phyloP scores from a whole-genome alignment of 2,888 invertebrate species.

The Mythimna impura region DNA sequence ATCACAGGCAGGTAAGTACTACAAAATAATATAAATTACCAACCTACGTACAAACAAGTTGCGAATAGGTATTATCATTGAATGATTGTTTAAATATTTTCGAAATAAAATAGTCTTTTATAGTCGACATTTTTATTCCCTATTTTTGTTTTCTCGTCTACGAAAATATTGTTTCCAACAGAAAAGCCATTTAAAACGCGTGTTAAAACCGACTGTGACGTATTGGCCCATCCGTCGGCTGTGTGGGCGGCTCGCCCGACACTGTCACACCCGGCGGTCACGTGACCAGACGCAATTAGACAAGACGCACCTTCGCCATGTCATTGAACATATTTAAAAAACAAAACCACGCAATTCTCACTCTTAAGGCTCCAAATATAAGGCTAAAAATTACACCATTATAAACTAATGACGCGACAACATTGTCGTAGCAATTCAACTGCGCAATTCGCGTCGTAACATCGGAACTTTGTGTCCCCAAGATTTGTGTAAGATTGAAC shows the following conservation, averaged over 20 bases:
- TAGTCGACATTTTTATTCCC: slow-evolving; percentile 14
- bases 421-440: slow-evolving; percentile 45
- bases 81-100: slow-evolving; percentile 9
- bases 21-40: slow-evolving; percentile 4
- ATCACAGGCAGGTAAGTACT: neutral
- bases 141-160: slow-evolving; percentile 25
- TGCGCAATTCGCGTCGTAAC: slow-evolving; percentile 70
- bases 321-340: slow-evolving; percentile 67
- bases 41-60: slow-evolving; percentile 2
- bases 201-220: slow-evolving; percentile 65
- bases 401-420: slow-evolving; percentile 16
- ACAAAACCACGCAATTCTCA: slow-evolving; percentile 36
- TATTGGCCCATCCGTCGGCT: slow-evolving; percentile 51
- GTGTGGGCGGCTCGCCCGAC: slow-evolving; percentile 69
- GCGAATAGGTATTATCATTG: neutral
- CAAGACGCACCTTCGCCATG: slow-evolving; percentile 71
- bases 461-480: slow-evolving; percentile 57
- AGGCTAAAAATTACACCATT: slow-evolving; percentile 31
- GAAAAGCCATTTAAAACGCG: slow-evolving; percentile 48
- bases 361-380: slow-evolving; percentile 28
- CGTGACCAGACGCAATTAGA: slow-evolving; percentile 77
- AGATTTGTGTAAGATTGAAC: slow-evolving; percentile 56
- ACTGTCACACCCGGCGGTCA: slow-evolving; percentile 73
- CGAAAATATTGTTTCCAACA: slow-evolving; percentile 24
- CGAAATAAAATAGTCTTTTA: slow-evolving; percentile 22